phyloP scores from a whole-genome alignment of 2,888 invertebrate species.

The Pammene aurita region DNA sequence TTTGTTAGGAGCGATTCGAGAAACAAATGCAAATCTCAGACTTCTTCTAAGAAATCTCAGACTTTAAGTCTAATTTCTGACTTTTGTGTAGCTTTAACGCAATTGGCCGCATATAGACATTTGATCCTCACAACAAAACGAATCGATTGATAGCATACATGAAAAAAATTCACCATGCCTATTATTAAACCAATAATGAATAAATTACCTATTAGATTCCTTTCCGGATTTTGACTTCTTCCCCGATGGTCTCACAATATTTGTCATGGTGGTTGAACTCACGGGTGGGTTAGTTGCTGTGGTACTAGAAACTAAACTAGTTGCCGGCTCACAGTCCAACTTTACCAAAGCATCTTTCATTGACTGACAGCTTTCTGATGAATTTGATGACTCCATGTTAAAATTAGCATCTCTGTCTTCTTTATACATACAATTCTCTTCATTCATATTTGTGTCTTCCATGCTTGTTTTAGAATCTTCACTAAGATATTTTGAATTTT shows the following conservation, averaged over 20 bases:
- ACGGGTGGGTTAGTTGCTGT: conserved; percentile 59
- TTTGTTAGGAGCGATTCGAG: too few species aligned
- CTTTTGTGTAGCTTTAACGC: too few species aligned
- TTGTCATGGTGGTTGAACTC: conserved; percentile 64
- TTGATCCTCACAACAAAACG: too few species aligned
- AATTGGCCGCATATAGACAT: too few species aligned
- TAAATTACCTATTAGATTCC: conserved; percentile 70
- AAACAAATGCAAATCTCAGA: too few species aligned
- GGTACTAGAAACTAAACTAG: conserved; percentile 65
- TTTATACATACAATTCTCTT: conserved; percentile 77
- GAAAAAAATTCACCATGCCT: too few species aligned
- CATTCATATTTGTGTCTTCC: conserved; percentile 76
- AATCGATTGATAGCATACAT: too few species aligned
- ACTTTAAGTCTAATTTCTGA: too few species aligned
- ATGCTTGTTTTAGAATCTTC: conserved; percentile 79
- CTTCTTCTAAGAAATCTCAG: too few species aligned
- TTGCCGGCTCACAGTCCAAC: conserved; percentile 64
- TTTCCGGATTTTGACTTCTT: conserved; percentile 74
- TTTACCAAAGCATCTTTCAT: conserved; percentile 71
- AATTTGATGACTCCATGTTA: conserved; percentile 80
- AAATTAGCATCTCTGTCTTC: conserved; percentile 77
- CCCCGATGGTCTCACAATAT: conserved; percentile 60
- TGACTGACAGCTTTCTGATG: conserved; percentile 78
- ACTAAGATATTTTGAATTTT: conserved; percentile 72
- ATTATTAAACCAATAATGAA: not conserved